Percentiles rank a stretch among this genome's conserved stretches.
Conservation (phyloP, 2,797 vertebrate genomes). For the Miichthys miiuy region DNA sequence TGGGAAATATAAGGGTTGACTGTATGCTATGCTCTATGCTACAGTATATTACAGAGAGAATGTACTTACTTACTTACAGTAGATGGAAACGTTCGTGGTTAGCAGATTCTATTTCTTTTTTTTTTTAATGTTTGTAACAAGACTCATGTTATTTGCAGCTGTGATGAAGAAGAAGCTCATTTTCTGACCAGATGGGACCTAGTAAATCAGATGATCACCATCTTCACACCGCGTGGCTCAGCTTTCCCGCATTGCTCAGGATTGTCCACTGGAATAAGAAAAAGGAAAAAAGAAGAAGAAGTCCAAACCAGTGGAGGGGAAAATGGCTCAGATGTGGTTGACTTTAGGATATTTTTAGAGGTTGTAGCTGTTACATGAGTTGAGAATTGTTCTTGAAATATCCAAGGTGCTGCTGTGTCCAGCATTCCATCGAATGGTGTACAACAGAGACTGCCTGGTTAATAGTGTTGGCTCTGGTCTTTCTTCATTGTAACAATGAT, state of each 20-base stretch:
- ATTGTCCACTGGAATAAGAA: conserved; percentile 46
- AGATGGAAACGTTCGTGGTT: conserved; percentile 38
- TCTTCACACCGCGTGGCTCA: conserved; percentile 22
- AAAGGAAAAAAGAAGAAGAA: not conserved
- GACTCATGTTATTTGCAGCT: conserved; percentile 75
- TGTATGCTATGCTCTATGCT: conserved; percentile 37
- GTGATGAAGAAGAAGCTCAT: conserved; percentile 87
- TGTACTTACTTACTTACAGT: conserved; percentile 26
- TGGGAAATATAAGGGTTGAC: conserved; percentile 63
- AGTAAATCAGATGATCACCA: conserved; percentile 25
- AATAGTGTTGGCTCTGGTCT: conserved; percentile 23
- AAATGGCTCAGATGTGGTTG: conserved; percentile 4
- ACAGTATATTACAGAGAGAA: conserved; percentile 56
- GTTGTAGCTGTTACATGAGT: conserved; percentile 27
- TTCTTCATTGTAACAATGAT: conserved; percentile 60
- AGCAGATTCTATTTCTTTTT: conserved; percentile 8
- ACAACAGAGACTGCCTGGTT: conserved; percentile 38
- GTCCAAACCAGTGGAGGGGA: conserved; percentile 10
- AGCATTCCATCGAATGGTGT: conserved; percentile 22
- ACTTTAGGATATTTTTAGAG: conserved; percentile 51
- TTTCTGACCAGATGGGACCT: conserved; percentile 77
- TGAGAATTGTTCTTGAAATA: conserved; percentile 28
- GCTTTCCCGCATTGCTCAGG: conserved; percentile 45
- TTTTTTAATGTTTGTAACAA: conserved; percentile 10
- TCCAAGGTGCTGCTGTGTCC: conserved; percentile 40